phyloP scores from a whole-genome alignment of 2,113 vertebrate genomes.

The Gnathonemus echidnorhynchus region DNA sequence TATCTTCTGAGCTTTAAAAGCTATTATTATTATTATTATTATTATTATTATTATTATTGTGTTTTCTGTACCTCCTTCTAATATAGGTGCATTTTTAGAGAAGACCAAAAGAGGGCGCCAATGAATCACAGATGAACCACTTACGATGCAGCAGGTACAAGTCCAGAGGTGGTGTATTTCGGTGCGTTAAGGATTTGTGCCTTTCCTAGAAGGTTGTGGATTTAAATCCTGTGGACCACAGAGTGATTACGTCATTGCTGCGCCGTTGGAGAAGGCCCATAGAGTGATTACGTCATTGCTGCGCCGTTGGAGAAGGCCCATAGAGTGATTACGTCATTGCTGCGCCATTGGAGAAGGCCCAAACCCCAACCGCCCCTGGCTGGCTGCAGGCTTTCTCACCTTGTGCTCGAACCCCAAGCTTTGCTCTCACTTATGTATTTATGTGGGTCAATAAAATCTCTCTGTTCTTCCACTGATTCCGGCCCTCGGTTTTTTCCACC shows the following conservation, averaged over 20 bases:
- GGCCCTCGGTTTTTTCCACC: neutral
- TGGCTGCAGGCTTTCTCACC: neutral
- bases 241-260: too few species aligned
- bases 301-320: too few species aligned
- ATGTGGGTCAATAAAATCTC: neutral
- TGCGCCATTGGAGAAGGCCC: too few species aligned
- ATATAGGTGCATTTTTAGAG: neutral
- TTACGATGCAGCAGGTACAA: neutral
- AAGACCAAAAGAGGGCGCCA: neutral
- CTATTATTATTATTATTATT: neutral
- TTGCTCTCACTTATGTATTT: neutral
- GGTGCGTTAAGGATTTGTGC: neutral
- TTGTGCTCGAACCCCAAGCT: neutral
- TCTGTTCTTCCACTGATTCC: neutral
- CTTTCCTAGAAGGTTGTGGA: neutral
- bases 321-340: too few species aligned
- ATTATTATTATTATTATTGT: neutral
- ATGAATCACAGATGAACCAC: neutral
- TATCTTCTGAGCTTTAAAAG: neutral
- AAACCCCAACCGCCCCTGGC: neutral
- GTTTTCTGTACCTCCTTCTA: neutral
- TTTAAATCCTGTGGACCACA: neutral
- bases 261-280: too few species aligned
- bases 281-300: too few species aligned
- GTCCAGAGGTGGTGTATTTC: neutral